These are phyloP conservation scores for Lypha dubia DNA, from an alignment of 2,888 invertebrate species.

Conservation along the genomic window DNA sequence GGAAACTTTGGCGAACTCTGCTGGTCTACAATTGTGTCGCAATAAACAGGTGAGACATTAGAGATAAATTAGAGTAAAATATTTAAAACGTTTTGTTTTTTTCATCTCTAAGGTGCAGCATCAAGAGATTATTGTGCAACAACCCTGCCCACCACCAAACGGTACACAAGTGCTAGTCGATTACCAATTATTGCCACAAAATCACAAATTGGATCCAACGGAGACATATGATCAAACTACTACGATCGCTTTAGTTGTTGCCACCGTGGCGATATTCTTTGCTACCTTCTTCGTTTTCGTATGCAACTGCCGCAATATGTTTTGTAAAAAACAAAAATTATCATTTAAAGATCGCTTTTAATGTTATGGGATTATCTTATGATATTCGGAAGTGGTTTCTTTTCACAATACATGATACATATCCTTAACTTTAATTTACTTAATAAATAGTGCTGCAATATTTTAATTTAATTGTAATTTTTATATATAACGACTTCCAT, in stretches of 20 bases:
- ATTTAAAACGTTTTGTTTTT: neutral
- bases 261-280: constrained; percentile 86
- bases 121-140: constrained; percentile 93
- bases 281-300: constrained; percentile 86
- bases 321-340: constrained; percentile 75
- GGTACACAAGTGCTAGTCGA: constrained; percentile 88
- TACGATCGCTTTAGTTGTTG: constrained; percentile 86
- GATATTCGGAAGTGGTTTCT: constrained; percentile 10
- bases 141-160: constrained; percentile 91
- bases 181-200: constrained; percentile 84
- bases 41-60: constrained; percentile 88
- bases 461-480: constrained; percentile 46
- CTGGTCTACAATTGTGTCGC: constrained; percentile 85
- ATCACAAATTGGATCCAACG: constrained; percentile 84
- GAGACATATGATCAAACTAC: constrained; percentile 85
- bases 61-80: neutral
- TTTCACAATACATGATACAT: neutral
- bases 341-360: constrained; percentile 64
- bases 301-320: constrained; percentile 84
- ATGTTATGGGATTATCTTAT: neutral
- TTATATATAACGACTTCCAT: constrained; percentile 63
- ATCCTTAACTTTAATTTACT: constrained; percentile 4
- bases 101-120: constrained; percentile 88
- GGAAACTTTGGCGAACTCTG: constrained; percentile 86
- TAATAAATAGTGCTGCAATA: constrained; percentile 67